Evolutionary conservation across 2,797 vertebrate species (phyloP), one percentile per base, ranked within the genome.

Genomic region (Hirundo rustica): DNA sequence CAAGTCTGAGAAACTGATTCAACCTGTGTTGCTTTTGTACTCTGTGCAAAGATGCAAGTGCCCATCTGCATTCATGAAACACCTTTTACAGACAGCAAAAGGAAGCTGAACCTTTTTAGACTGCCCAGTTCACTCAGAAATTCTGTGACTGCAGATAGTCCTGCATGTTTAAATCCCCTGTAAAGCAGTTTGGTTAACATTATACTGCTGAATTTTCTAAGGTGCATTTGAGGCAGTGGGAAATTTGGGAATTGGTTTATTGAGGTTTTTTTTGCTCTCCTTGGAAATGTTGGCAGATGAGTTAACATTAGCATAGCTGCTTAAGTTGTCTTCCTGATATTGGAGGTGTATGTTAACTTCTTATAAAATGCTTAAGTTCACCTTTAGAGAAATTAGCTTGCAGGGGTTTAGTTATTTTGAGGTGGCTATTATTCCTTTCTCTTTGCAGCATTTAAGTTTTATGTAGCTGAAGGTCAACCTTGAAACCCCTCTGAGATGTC

Each of bases 201-300:
- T 21, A 54, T 25, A 38, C 13, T 26, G 25, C 86, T 97, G 80
- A 84, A 32, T 44, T 95, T 94, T 87, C 55, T 91, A 25, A 92
- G 86, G 65, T 65, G 72, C 36, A 26, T 93, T 89, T 65, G 67
- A 72, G 68, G 34, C 73, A 47, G 11, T 26, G 13, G 3, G 7
- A 47, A 17, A 25, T 34, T 67, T 72, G 47, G 26, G 6, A 7
- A 9, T 29, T 58, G 8, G 3, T 27, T 78, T 44, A 17, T 29
- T 3, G 1, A n/a, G 17, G 40, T 0, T 40, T n/a, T 48, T 47
- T 79, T 77, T 27, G 42, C 67, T 93, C n/a, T 82, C 44, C 36
- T 92, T 96, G 64, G 14, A 93, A 95, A 88, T 8, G 13, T 17
- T 82, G 40, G 20, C 32, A 48, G 53, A 68, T 29, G 14, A 76